Conservation (phyloP, 2,888 invertebrate genomes). For the Nephrotoma guestfalica region DNA sequence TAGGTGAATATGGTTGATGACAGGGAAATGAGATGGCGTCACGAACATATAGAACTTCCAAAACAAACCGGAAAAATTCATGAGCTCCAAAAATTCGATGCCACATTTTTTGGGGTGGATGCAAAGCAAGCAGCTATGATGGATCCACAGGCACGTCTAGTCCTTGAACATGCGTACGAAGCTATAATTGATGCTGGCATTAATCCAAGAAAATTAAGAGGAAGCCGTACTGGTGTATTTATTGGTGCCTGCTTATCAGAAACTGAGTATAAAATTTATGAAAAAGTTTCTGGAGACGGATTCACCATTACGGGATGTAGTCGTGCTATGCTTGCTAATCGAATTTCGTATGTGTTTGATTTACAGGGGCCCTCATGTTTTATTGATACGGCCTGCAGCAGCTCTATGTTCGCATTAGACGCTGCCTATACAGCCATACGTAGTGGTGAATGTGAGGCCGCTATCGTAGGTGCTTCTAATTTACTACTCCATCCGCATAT, state of each 20-base stretch:
- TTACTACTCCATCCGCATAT: slow-evolving; percentile 77
- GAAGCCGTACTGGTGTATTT: slow-evolving; percentile 56
- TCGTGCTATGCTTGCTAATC: slow-evolving; percentile 82
- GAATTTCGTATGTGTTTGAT: slow-evolving; percentile 79
- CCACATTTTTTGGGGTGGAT: slow-evolving; percentile 59
- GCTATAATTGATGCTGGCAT: slow-evolving; percentile 60
- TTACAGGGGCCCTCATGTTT: slow-evolving; percentile 78
- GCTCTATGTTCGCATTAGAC: slow-evolving; percentile 75
- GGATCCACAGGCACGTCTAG: slow-evolving; percentile 63
- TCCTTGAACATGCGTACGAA: slow-evolving; percentile 65
- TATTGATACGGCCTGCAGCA: slow-evolving; percentile 91
- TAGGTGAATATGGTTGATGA: slow-evolving; percentile 72
- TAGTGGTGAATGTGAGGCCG: slow-evolving; percentile 71
- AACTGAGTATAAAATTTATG: slow-evolving; percentile 54
- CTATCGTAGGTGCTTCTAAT: slow-evolving; percentile 79
- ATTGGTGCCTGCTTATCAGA: slow-evolving; percentile 59
- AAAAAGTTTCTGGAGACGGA: slow-evolving; percentile 41
- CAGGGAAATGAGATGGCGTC: slow-evolving; percentile 61
- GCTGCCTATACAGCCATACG: slow-evolving; percentile 63
- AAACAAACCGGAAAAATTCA: slow-evolving; percentile 57
- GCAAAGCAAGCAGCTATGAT: slow-evolving; percentile 61
- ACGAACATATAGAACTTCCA: slow-evolving; percentile 58
- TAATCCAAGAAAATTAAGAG: slow-evolving; percentile 49
- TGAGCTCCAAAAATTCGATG: slow-evolving; percentile 57
- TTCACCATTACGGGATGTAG: slow-evolving; percentile 46